These are phyloP conservation scores for Halcyon malimbica DNA, from an alignment of 2,113 vertebrate species.

Conservation along the genomic window DNA sequence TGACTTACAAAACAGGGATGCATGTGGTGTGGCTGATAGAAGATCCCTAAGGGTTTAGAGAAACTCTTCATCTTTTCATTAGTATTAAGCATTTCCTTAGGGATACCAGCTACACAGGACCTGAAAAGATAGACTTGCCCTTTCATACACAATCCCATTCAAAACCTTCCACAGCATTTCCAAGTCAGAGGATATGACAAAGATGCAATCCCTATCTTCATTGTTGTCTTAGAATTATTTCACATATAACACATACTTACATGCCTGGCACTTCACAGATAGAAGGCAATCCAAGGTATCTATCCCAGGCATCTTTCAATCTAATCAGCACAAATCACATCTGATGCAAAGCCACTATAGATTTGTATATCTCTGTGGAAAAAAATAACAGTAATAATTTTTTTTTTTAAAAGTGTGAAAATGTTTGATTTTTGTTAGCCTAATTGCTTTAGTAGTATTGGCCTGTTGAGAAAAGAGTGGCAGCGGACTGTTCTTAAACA, in stretches of 20 bases:
- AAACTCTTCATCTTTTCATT: slow-evolving; percentile 33
- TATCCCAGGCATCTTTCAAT: background rate
- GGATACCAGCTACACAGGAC: background rate
- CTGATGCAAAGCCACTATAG: background rate
- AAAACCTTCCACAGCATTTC: slow-evolving; percentile 25
- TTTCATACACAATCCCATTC: background rate
- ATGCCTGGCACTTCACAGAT: slow-evolving; percentile 19
- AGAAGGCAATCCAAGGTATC: background rate
- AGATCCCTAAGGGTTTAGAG: background rate
- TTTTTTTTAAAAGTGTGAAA: background rate
- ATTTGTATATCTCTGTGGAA: background rate
- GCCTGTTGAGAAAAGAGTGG: background rate
- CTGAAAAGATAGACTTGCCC: slow-evolving; percentile 49
- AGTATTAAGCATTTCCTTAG: slow-evolving; percentile 6
- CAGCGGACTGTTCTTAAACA: background rate
- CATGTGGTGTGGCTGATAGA: background rate
- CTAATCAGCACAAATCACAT: background rate
- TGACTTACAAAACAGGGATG: background rate
- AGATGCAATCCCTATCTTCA: slow-evolving; percentile 12
- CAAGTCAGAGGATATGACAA: background rate
- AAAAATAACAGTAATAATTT: background rate
- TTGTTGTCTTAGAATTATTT: slow-evolving; percentile 17
- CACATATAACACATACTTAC: background rate
- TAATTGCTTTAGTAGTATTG: background rate
- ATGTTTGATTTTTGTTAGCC: background rate